phyloP scores from a whole-genome alignment of 2,113 vertebrate species.

The Lonchura striata region DNA sequence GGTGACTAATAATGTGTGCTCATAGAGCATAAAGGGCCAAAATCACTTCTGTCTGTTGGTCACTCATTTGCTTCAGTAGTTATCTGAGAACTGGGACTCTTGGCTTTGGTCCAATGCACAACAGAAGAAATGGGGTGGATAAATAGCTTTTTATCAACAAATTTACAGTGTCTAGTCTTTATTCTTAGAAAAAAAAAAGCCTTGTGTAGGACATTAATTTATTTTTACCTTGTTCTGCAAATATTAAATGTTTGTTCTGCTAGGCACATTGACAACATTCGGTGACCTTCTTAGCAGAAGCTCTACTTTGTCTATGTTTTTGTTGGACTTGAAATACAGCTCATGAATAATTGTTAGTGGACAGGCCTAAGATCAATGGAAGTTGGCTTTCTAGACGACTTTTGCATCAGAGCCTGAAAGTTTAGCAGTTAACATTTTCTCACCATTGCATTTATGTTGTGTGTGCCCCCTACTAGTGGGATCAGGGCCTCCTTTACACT shows the following conservation, averaged over 20 bases:
- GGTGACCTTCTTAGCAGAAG: not conserved
- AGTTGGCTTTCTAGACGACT: not conserved
- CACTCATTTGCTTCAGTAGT: not conserved
- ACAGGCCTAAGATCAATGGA: not conserved
- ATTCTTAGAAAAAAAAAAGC: not conserved
- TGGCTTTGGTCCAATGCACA: not conserved
- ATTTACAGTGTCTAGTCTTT: not conserved
- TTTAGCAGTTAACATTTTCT: not conserved
- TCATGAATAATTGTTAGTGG: not conserved
- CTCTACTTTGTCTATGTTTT: not conserved
- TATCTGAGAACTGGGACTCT: not conserved
- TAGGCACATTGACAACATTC: not conserved
- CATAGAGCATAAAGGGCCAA: not conserved
- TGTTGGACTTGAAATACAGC: not conserved
- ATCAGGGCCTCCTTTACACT: not conserved
- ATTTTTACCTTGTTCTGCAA: not conserved
- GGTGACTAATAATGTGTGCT: not conserved
- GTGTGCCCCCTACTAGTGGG: not conserved
- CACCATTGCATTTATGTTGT: not conserved
- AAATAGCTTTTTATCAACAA: not conserved
- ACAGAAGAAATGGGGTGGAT: not conserved
- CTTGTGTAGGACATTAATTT: not conserved
- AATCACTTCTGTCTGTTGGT: not conserved
- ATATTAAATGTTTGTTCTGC: not conserved
- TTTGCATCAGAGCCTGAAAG: not conserved